These are phyloP conservation scores for Actinopyga echinites DNA, from an alignment of 53 echinoderm and acorn worm genomes.

Conservation along the genomic window DNA sequence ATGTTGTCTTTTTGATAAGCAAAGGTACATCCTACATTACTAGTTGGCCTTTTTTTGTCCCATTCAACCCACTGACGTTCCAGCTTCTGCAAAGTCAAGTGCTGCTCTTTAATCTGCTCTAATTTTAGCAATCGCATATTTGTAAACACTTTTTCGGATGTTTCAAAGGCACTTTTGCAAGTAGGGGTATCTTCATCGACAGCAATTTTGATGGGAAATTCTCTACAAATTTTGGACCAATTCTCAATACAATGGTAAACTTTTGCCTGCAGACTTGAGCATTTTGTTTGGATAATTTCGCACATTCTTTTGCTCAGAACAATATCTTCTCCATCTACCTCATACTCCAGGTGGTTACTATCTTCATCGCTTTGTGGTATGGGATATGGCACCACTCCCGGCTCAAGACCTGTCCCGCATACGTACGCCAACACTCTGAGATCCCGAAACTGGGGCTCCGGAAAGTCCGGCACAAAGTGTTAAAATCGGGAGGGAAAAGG, in stretches of 20 bases:
- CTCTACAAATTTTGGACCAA: no score
- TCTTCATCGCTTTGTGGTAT: no score
- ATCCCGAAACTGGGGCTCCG: no score
- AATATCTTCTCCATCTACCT: neutral
- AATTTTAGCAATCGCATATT: neutral
- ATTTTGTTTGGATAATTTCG: no score
- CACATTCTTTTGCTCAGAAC: neutral
- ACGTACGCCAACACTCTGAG: no score
- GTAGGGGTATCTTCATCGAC: neutral
- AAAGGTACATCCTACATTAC: neutral
- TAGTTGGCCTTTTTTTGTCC: neutral
- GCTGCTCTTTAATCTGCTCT: neutral
- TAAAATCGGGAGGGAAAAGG: no score
- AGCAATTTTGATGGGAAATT: no score
- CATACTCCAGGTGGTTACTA: neutral
- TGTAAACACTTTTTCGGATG: neutral
- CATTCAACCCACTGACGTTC: neutral
- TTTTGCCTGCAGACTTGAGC: no score
- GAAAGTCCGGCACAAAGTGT: no score
- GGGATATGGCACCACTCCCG: no score
- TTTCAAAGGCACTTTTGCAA: neutral
- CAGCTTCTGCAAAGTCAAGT: neutral
- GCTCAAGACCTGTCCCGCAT: no score
- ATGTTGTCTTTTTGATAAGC: neutral
- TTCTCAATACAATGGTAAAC: no score